phyloP scores from a whole-genome alignment of 2,797 vertebrate genomes.

The Acanthis flammea region DNA sequence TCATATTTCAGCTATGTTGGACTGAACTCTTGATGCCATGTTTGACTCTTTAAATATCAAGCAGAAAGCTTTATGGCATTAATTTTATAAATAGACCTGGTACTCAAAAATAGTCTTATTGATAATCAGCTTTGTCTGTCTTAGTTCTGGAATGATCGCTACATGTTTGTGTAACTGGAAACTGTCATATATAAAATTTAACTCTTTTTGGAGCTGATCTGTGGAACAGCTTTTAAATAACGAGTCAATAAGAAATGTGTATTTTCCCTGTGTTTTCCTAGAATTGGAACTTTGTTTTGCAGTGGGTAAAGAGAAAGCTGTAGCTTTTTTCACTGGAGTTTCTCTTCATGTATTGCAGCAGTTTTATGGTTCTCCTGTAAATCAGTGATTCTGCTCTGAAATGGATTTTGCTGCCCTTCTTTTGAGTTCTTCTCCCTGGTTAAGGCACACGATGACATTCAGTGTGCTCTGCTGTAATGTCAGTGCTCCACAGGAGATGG shows the following conservation, averaged over 20 bases:
- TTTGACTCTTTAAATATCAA: slow-evolving; percentile 4
- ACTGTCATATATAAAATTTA: neutral
- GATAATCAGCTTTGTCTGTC: slow-evolving; percentile 55
- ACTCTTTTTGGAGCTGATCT: neutral
- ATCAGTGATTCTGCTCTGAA: neutral
- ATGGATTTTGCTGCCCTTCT: neutral
- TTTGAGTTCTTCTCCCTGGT: neutral
- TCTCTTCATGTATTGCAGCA: neutral
- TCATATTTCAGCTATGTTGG: neutral
- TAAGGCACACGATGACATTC: accelerated
- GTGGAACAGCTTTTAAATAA: neutral
- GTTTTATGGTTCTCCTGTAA: neutral
- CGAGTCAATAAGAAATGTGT: neutral
- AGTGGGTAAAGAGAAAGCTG: neutral
- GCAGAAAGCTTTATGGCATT: slow-evolving; percentile 23
- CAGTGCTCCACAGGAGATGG: neutral
- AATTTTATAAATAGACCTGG: slow-evolving; percentile 55
- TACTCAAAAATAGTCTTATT: slow-evolving; percentile 35
- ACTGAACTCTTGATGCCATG: neutral
- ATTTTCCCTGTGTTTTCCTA: neutral
- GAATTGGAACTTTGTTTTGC: neutral
- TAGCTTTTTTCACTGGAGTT: neutral
- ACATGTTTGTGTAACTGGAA: neutral
- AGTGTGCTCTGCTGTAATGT: neutral
- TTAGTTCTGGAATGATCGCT: neutral